Evolutionary conservation across 2,797 vertebrate genomes (phyloP).

Genomic region (Neosilurus mollespiculum): DNA sequence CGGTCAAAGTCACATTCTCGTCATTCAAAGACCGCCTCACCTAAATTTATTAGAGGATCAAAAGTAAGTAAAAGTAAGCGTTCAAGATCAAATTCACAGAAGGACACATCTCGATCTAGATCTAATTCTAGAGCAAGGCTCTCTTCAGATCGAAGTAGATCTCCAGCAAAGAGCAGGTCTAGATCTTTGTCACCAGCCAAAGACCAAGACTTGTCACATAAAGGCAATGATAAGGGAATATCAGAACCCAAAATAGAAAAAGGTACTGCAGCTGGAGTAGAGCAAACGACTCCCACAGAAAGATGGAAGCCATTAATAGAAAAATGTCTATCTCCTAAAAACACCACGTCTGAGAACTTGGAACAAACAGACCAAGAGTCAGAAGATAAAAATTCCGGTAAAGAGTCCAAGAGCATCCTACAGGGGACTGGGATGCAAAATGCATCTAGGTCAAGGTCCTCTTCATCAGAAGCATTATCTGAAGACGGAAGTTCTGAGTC

Average conservation of each 20-base stretch:
- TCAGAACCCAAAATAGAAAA: constrained; percentile 11
- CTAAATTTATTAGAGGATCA: constrained; percentile 62
- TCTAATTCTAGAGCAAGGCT: constrained; percentile 68
- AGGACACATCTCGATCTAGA: constrained; percentile 68
- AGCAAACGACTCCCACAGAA: constrained; percentile 57
- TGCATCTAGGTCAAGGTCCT: constrained; percentile 64
- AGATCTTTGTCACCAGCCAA: constrained; percentile 65
- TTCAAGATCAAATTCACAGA: constrained; percentile 57
- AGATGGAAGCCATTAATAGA: constrained; percentile 67
- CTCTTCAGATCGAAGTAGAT: constrained; percentile 63
- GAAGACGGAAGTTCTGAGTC: constrained; percentile 47
- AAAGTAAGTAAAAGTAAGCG: constrained; percentile 61
- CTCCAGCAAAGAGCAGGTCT: constrained; percentile 62
- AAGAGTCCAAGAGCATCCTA: constrained; percentile 10
- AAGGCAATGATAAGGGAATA: constrained; percentile 19
- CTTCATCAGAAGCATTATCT: constrained; percentile 60
- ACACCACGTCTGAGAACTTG: constrained; percentile 28
- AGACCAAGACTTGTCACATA: constrained; percentile 46
- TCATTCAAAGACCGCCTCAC: constrained; percentile 68
- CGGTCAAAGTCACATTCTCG: constrained; percentile 73
- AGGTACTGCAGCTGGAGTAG: background rate
- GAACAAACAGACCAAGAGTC: constrained; percentile 35
- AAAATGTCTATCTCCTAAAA: constrained; percentile 40
- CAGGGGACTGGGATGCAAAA: constrained; percentile 32
- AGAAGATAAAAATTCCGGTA: constrained; percentile 18